Base-by-base conservation (phyloP, 2,113 vertebrate species). In the Leiothrix lutea region DNA sequence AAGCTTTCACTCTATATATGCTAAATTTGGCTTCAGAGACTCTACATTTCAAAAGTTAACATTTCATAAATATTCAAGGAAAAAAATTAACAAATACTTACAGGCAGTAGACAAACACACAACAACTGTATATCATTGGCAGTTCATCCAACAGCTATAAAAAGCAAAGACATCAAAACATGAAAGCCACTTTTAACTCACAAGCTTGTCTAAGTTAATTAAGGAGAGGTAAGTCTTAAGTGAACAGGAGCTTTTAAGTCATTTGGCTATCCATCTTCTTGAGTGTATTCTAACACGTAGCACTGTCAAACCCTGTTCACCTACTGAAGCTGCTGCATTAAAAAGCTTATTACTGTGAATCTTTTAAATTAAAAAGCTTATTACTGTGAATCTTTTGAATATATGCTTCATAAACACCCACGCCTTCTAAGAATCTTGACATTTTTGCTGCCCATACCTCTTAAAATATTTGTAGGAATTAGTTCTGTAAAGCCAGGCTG, bases 101-200 rank as follows among this genome's bases (percentile, higher is more conserved):
- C 99, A 99, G 97, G 97, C 99, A 99, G 98, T 99, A 99, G 91
- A 99, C 99, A 97, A 99, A 99, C 65, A 99, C 94, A 78, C 99
- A 99, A 91, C 99, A 99, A 93, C 99, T 99, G 98, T 99, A 99
- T 97, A 99, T 99, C 99, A 99, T 99, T 56, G 99, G 99, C 95
- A 99, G 97, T 94, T 99, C 99, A 81, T 99, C 99, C 98, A 99
- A 97, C 56, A 99, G 98, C 99, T 99, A 92, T 47, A 97, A 97
- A 97, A 93, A 93, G 86, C 71, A 97, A 80, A 97, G 66, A 96
- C 29, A 97, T 50, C 60, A 79, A 91, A 94, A 86, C 56, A 77
- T 95, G 66, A 96, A 80, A 94, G 80, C 42, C 24, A 51, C 62
- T 90, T 94, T 61, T 53, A 92, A 90, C 33, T 53, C 60, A 65